These are phyloP conservation scores for Abrostola tripartita DNA, from an alignment of 2,888 invertebrate species.

Conservation along the genomic window DNA sequence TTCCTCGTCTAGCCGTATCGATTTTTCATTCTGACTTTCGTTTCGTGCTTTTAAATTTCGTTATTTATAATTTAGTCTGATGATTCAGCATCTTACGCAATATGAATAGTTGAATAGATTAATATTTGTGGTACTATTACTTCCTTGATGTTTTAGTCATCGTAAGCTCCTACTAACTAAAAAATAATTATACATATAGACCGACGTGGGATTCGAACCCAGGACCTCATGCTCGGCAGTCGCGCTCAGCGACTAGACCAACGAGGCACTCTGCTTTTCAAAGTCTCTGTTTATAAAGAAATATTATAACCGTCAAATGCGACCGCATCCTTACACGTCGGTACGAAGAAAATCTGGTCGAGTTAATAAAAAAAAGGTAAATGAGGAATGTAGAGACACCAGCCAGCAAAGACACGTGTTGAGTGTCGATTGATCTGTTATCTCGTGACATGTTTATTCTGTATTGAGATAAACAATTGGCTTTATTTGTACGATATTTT, in stretches of 20 bases:
- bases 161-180: no score
- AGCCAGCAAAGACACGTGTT: slow-evolving; percentile 17
- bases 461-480: slow-evolving; percentile 26
- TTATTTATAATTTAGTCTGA: no score
- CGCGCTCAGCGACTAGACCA: no score
- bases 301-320: slow-evolving; percentile 19
- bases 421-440: slow-evolving; percentile 10
- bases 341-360: slow-evolving; percentile 39
- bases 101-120: no score
- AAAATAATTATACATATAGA: no score
- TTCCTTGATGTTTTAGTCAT: no score
- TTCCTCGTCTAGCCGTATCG: slow-evolving; percentile 17
- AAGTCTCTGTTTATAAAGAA: not conserved
- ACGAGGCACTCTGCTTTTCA: no score
- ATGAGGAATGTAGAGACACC: slow-evolving; percentile 44
- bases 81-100: no score
- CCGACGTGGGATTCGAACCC: no score
- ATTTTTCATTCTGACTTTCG: slow-evolving; percentile 10
- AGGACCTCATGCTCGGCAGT: no score
- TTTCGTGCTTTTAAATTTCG: not conserved
- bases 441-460: slow-evolving; percentile 40
- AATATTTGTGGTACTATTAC: no score
- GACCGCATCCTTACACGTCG: slow-evolving; percentile 15
- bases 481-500: slow-evolving; percentile 5
- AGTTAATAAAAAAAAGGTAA: slow-evolving; percentile 55